These are phyloP conservation scores for Gryllus bimaculatus DNA, from an alignment of 1,140 invertebrate species.

Conservation along the genomic window DNA sequence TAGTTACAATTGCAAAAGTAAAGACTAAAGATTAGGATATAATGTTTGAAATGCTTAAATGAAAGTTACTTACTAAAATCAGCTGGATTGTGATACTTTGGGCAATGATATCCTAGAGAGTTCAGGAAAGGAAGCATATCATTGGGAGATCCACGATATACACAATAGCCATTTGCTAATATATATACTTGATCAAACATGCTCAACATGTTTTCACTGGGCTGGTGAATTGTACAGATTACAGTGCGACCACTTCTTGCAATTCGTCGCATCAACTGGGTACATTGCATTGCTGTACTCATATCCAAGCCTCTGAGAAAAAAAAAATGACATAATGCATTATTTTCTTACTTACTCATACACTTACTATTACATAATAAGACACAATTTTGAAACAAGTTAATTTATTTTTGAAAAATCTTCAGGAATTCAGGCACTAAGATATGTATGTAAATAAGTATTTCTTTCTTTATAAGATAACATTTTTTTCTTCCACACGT, in stretches of 20 bases:
- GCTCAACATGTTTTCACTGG: constrained; percentile 63
- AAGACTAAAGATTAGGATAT: neutral
- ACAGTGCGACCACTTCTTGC: constrained; percentile 62
- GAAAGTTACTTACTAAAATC: constrained; percentile 28
- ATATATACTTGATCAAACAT: constrained; percentile 61
- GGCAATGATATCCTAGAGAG: constrained; percentile 25
- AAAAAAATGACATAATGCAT: neutral
- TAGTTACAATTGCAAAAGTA: too few species aligned
- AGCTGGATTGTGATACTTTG: constrained; percentile 29
- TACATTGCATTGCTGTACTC: constrained; percentile 56
- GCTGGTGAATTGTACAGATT: constrained; percentile 76
- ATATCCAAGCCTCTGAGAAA: constrained; percentile 61
- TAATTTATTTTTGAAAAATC: too few species aligned
- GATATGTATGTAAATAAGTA: too few species aligned
- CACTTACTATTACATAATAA: too few species aligned
- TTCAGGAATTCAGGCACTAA: too few species aligned
- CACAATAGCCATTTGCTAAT: constrained; percentile 45
- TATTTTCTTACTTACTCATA: too few species aligned
- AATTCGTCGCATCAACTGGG: constrained; percentile 43
- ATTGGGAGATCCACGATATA: constrained; percentile 43
- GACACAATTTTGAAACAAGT: too few species aligned
- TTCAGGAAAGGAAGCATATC: constrained; percentile 41
- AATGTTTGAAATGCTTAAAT: neutral
- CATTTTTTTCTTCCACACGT: too few species aligned
- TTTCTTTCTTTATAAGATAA: too few species aligned